Evolutionary conservation across 2,888 invertebrate species (phyloP).

Genomic region (Ischnura elegans): DNA sequence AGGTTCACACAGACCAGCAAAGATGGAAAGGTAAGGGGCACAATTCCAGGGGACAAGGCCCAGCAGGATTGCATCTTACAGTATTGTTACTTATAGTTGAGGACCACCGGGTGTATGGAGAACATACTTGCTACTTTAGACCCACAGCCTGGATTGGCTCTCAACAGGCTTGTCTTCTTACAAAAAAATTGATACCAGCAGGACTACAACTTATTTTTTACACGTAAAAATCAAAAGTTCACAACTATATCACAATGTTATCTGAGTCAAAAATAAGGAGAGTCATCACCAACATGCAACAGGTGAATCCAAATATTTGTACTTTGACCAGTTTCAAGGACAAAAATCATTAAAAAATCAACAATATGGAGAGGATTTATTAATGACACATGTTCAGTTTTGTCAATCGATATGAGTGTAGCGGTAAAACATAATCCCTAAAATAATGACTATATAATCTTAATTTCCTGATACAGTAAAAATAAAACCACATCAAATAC

Average conservation of each 20-base stretch:
- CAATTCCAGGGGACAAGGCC: too few species aligned
- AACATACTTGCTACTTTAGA: background rate
- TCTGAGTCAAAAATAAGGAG: constrained; percentile 6
- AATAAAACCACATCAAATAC: background rate
- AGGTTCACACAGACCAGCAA: too few species aligned
- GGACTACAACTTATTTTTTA: background rate
- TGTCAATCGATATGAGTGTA: background rate
- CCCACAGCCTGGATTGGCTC: too few species aligned
- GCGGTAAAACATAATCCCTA: background rate
- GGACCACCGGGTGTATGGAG: too few species aligned
- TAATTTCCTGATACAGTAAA: background rate
- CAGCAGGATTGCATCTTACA: too few species aligned
- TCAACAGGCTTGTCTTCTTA: too few species aligned
- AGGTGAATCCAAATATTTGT: constrained; percentile 16
- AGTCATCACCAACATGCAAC: background rate
- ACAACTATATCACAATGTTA: constrained; percentile 1
- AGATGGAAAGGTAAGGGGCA: too few species aligned
- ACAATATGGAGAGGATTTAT: background rate
- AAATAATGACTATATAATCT: background rate
- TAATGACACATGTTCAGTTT: background rate
- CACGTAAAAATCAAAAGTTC: background rate
- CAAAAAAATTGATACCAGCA: too few species aligned
- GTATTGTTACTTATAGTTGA: too few species aligned
- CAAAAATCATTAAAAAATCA: background rate
- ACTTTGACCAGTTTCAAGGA: background rate